Base-by-base conservation (phyloP, 2,888 invertebrate genomes). In the Amphipoea oculea region DNA sequence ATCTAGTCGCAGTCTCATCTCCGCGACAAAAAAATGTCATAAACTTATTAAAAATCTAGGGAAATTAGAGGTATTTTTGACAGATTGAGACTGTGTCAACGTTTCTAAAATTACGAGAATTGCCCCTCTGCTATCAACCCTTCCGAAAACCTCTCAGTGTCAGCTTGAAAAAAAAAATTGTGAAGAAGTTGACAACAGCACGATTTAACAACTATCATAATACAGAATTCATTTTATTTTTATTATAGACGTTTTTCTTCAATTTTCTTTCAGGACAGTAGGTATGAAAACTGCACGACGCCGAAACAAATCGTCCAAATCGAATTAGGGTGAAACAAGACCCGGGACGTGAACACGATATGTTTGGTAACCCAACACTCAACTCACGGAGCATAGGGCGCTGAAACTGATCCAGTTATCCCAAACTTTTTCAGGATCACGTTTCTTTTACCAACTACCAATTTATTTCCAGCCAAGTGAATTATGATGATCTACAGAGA, bases 321-420 rank as follows among this genome's bases (percentile, higher is more conserved):
- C 20, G 76, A 76, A 76, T 87, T 79, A 78, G 60, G 57, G 70
- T 29, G 73, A 78, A 79, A 87, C 73, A 81, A 72, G 73, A 86
- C 72, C 83, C 69, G 74, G 54, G 48, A 77, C 79, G 77, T 75
- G 83, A 83, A 85, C 77, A 63, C 86, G 83, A 85, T 83, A 78
- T 74, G 87, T 79, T 87, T 76, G 73, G 81, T 77, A 81, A 83
- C 73, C 76, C 45, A 69, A 75, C 76, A 83, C 81, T 73, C 76
- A 60, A 63, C 66, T 70, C 69, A 74, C 76, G 70, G 67, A 75
- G 83, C 83, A 51, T 66, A 73, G 60, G 78, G 29, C 71, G 85
- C 79, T 48, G 66, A 40, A n/a, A 36, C 75, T 83, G 79, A 85
- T 86, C 79, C 77, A 85, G 77, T 85, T 85, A 85, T 83, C 86